Conservation (phyloP, 1,140 invertebrate species). For the Eueides isabella region DNA sequence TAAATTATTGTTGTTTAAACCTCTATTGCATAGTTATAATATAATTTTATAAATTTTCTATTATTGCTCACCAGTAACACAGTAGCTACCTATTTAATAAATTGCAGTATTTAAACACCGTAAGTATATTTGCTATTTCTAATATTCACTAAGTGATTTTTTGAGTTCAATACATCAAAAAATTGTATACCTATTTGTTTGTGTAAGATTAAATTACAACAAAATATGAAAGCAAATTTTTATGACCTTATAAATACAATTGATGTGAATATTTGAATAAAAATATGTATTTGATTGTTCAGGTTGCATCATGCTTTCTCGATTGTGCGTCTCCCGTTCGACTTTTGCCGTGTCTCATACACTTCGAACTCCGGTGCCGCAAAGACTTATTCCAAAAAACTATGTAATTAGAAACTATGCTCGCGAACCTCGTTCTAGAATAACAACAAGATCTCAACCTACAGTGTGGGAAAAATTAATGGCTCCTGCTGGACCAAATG, state of each 20-base stretch:
- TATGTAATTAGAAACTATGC: slow-evolving; percentile 75
- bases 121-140: not conserved
- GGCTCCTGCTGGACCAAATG: slow-evolving; percentile 79
- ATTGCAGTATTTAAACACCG: not conserved
- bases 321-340: slow-evolving; percentile 68
- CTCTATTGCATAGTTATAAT: not conserved
- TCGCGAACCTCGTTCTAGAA: slow-evolving; percentile 66
- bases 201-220: not conserved
- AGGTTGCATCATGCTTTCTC: slow-evolving; percentile 75
- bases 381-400: slow-evolving; percentile 70
- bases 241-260: too few relatives aligned
- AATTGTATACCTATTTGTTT: not conserved
- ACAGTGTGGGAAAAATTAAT: slow-evolving; percentile 75
- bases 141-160: not conserved
- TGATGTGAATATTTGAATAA: not conserved
- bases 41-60: not conserved
- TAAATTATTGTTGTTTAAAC: slow-evolving; percentile 6
- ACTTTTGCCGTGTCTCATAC: slow-evolving; percentile 62
- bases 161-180: not conserved
- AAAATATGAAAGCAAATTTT: not conserved
- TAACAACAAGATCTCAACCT: slow-evolving; percentile 60
- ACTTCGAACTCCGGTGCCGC: slow-evolving; percentile 63
- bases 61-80: not conserved
- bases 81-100: not conserved
- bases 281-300: not conserved